Evolutionary conservation across 2,888 invertebrate species (phyloP).

Genomic region (Drosophila testacea): DNA sequence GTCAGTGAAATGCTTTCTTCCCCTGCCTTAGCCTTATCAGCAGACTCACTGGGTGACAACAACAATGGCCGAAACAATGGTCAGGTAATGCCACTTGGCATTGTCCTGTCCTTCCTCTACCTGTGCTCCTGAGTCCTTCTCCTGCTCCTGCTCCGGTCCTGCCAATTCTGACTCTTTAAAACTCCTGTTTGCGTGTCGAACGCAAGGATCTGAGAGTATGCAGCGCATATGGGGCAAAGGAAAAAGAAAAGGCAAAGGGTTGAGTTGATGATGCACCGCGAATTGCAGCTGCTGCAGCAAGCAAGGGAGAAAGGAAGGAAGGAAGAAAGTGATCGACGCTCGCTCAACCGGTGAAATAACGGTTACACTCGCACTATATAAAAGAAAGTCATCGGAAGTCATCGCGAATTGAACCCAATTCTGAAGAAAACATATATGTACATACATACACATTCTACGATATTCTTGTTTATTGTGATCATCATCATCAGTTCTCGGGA

Average conservation of each 20-base stretch:
- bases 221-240: slow-evolving; percentile 26
- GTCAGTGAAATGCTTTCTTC: slow-evolving; percentile 69
- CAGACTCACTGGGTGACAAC: slow-evolving; percentile 13
- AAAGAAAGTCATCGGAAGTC: slow-evolving; percentile 8
- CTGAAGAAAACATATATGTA: not conserved
- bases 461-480: slow-evolving; percentile 7
- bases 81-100: slow-evolving; percentile 13
- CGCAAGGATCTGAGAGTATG: slow-evolving; percentile 24
- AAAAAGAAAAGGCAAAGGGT: slow-evolving; percentile 18
- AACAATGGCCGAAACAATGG: slow-evolving; percentile 26
- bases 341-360: slow-evolving; percentile 40
- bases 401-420: slow-evolving; percentile 12
- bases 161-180: not conserved
- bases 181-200: slow-evolving; percentile 40
- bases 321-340: slow-evolving; percentile 47
- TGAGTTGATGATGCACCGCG: slow-evolving; percentile 16
- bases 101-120: slow-evolving; percentile 9
- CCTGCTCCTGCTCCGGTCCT: not conserved
- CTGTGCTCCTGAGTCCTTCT: slow-evolving; percentile 8
- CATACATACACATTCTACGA: not conserved
- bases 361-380: slow-evolving; percentile 11
- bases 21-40: slow-evolving; percentile 30
- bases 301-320: slow-evolving; percentile 43
- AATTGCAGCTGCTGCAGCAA: slow-evolving; percentile 44
- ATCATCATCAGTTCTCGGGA: slow-evolving; percentile 11